Conservation (phyloP, 2,113 vertebrate genomes). For the Gallinago paraguaiae region DNA sequence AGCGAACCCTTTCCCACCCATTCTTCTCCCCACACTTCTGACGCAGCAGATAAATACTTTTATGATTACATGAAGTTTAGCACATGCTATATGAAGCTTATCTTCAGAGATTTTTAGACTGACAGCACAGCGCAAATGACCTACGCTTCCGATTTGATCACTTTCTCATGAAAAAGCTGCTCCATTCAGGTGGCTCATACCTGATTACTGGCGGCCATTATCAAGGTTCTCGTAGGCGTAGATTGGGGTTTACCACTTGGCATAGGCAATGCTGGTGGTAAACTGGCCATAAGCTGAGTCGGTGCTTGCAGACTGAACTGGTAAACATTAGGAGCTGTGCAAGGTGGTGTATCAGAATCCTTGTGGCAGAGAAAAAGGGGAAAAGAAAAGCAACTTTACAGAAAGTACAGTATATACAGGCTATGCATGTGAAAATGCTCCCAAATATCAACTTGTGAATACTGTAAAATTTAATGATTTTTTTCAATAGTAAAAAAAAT, state of each 20-base stretch:
- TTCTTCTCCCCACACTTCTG: background rate
- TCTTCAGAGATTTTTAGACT: background rate
- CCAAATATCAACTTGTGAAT: slow-evolving; percentile 25
- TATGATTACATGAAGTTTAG: background rate
- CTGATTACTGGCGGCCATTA: slow-evolving; percentile 87
- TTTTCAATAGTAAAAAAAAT: background rate
- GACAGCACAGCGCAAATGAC: background rate
- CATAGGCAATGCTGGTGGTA: slow-evolving; percentile 83
- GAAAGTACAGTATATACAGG: slow-evolving; percentile 38
- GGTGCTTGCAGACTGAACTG: slow-evolving; percentile 84
- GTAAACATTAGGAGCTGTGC: slow-evolving; percentile 80
- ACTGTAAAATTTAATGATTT: background rate
- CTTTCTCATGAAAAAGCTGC: background rate
- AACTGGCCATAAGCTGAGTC: slow-evolving; percentile 76
- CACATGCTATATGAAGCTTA: background rate
- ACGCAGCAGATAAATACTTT: background rate
- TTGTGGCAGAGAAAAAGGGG: slow-evolving; percentile 67
- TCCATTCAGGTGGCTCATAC: slow-evolving; percentile 71
- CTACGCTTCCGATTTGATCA: background rate
- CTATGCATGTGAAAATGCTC: slow-evolving; percentile 53
- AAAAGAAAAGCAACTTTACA: slow-evolving; percentile 62
- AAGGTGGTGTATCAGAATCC: slow-evolving; percentile 93
- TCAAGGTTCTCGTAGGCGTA: slow-evolving; percentile 78
- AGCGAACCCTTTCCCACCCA: background rate
- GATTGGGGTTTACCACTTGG: slow-evolving; percentile 80